Conservation (phyloP, 2,888 invertebrate species). For the Cataglyphis altisquamis region DNA sequence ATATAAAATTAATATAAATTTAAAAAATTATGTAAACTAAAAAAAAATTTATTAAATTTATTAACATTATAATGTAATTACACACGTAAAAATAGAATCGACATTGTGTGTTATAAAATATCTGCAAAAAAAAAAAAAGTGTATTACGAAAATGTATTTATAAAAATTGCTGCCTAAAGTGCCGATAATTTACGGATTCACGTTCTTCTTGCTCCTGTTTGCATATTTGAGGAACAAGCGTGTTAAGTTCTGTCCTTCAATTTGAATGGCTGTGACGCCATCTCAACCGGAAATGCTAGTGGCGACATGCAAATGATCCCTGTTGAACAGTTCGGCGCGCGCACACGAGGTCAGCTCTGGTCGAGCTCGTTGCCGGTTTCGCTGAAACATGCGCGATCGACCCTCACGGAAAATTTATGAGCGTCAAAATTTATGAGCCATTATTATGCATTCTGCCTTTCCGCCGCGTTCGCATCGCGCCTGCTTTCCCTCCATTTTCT, state of each 20-base stretch:
- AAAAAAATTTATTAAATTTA: not conserved
- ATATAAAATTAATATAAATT: constrained; percentile 4
- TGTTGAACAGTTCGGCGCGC: constrained; percentile 49
- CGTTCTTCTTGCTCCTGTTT: not conserved
- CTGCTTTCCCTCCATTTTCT: constrained; percentile 33
- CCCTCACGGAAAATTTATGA: constrained; percentile 71
- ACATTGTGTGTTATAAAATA: not conserved
- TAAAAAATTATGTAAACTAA: not conserved
- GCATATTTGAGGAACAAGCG: constrained; percentile 19
- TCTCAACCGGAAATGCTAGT: constrained; percentile 43
- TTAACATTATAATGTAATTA: not conserved
- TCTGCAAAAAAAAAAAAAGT: not conserved
- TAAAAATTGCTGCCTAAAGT: not conserved
- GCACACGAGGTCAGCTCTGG: constrained; percentile 45
- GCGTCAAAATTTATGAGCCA: constrained; percentile 79
- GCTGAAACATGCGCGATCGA: constrained; percentile 47
- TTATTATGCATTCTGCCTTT: constrained; percentile 80
- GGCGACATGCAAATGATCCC: constrained; percentile 56
- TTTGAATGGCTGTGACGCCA: constrained; percentile 40
- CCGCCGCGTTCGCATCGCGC: constrained; percentile 64
- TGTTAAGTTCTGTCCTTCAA: constrained; percentile 37
- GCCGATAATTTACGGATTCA: not conserved
- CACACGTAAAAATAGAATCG: not conserved
- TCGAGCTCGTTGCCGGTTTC: constrained; percentile 45
- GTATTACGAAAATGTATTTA: not conserved